These are phyloP conservation scores for Synanthedon myopaeformis DNA, from an alignment of 2,888 invertebrate genomes.

Conservation along the genomic window DNA sequence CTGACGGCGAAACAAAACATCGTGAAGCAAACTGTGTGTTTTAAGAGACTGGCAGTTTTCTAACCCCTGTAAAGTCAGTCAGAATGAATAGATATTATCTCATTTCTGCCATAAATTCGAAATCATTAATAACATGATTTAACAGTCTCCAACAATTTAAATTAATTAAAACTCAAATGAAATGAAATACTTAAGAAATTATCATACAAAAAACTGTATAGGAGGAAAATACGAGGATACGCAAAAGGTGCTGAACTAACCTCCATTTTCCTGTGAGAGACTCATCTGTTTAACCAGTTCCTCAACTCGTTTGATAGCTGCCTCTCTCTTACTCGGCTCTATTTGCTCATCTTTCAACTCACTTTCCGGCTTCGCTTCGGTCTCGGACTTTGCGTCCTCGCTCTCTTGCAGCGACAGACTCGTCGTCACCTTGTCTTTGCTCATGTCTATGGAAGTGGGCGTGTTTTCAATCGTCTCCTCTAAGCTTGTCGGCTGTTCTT, in stretches of 20 bases:
- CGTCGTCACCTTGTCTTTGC: constrained; percentile 26
- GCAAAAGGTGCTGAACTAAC: constrained; percentile 28
- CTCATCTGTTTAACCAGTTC: constrained; percentile 85
- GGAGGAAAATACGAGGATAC: neutral
- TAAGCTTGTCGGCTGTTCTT: constrained; percentile 58
- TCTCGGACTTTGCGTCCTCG: constrained; percentile 28
- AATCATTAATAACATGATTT: too few species aligned
- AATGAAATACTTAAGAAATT: too few species aligned
- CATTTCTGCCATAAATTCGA: too few species aligned
- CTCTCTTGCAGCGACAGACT: constrained; percentile 32
- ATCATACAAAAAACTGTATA: neutral
- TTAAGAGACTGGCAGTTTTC: too few species aligned
- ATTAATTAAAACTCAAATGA: too few species aligned
- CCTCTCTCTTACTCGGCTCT: constrained; percentile 40
- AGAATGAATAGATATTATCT: too few species aligned
- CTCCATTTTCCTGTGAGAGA: constrained; percentile 75
- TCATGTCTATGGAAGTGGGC: constrained; percentile 34
- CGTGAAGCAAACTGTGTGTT: too few species aligned
- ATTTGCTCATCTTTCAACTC: constrained; percentile 33
- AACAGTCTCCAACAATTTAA: too few species aligned
- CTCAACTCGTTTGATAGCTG: constrained; percentile 71
- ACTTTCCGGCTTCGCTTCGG: constrained; percentile 18
- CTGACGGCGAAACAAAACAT: too few species aligned
- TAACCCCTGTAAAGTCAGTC: too few species aligned
- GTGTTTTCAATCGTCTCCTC: constrained; percentile 43